A percentile compares a stretch with the other conserved stretches of the same genome.
phyloP scores from a whole-genome alignment of 2,888 invertebrate species.

The Aspidiotus rigidus region DNA sequence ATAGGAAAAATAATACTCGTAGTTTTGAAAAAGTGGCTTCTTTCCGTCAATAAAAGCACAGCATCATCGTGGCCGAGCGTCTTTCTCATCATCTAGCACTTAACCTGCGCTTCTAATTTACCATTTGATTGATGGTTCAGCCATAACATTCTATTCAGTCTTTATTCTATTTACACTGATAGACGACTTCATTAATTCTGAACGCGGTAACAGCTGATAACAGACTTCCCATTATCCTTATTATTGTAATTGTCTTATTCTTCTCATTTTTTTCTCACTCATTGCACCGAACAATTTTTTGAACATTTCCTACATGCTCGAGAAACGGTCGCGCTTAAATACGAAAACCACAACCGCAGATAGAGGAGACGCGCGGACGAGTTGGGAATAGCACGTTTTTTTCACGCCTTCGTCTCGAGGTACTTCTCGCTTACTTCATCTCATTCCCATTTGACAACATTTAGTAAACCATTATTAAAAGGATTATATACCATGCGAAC shows the following conservation, averaged over 20 bases:
- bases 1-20: neutral
- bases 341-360: neutral
- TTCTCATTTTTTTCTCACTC: neutral
- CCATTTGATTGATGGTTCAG: constrained; percentile 27
- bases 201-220: constrained; percentile 21
- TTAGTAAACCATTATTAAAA: too few species aligned
- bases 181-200: constrained; percentile 3
- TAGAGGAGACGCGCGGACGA: neutral
- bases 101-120: constrained; percentile 25
- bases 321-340: too few species aligned
- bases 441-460: too few species aligned
- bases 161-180: constrained; percentile 1
- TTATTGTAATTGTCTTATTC: constrained; percentile 25
- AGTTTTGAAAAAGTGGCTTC: neutral
- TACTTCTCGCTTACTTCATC: too few species aligned
- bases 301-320: neutral
- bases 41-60: constrained; percentile 7
- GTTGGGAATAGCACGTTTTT: neutral
- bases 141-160: constrained; percentile 25
- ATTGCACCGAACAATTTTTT: neutral
- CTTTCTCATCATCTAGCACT: constrained; percentile 24
- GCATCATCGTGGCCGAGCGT: constrained; percentile 21
- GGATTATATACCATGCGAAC: too few species aligned
- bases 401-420: neutral
- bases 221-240: constrained; percentile 24